Conservation (phyloP, 2,113 vertebrate species). For the Brachypteracias leptosomus region DNA sequence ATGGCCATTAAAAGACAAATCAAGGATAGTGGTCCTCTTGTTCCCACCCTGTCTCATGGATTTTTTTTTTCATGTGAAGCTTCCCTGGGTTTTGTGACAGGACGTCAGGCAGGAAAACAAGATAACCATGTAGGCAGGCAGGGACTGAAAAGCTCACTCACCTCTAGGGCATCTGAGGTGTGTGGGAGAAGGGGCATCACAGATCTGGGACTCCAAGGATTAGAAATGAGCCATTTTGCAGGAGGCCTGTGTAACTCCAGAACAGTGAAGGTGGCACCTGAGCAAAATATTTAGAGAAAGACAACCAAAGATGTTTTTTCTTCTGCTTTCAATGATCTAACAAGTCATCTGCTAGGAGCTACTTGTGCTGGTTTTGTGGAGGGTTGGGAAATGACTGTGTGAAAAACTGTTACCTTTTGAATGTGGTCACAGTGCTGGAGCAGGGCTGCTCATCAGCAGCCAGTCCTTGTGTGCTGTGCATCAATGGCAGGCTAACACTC, state of each 20-base stretch:
- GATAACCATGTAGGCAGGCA: neutral
- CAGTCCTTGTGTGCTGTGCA: neutral
- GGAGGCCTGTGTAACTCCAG: constrained; percentile 3
- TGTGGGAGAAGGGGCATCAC: neutral
- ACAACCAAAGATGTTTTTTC: neutral
- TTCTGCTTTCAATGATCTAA: constrained; percentile 35
- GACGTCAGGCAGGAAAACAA: neutral
- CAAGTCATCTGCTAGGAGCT: constrained; percentile 52
- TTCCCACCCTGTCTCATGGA: neutral
- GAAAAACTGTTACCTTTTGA: constrained; percentile 23
- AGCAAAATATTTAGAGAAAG: constrained; percentile 25
- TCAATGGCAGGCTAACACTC: neutral
- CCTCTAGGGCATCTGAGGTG: neutral
- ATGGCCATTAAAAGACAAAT: neutral
- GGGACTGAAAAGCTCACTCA: neutral
- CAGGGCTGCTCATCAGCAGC: neutral
- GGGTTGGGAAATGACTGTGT: constrained; percentile 39
- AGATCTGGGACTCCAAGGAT: neutral
- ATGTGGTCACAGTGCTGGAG: neutral
- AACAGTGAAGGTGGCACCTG: neutral
- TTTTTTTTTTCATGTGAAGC: neutral
- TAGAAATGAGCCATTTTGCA: neutral
- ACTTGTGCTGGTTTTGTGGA: constrained; percentile 6
- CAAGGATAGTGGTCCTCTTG: neutral
- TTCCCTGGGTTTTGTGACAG: neutral